Evolutionary conservation across 2,888 invertebrate species (phyloP).

Genomic region (Apamea anceps): DNA sequence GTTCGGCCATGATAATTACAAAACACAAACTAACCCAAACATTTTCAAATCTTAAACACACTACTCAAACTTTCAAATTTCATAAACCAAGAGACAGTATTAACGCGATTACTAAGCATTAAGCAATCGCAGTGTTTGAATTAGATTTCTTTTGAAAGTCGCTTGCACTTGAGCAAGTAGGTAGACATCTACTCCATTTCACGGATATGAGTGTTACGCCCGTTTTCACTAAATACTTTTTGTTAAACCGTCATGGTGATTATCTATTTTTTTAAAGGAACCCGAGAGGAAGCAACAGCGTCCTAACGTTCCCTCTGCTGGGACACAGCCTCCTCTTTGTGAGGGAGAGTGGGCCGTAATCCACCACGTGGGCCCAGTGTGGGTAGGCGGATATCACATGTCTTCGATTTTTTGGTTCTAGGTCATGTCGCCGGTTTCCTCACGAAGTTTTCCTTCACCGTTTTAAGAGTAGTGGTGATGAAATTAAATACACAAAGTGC

Average conservation of each 20-base stretch:
- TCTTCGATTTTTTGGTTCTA: too few species aligned
- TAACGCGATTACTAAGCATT: conserved; percentile 65
- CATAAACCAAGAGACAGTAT: conserved; percentile 44
- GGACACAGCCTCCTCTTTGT: too few species aligned
- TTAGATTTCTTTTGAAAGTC: conserved; percentile 71
- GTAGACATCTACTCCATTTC: conserved; percentile 25
- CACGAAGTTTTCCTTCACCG: too few species aligned
- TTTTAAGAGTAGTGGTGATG: too few species aligned
- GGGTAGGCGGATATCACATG: too few species aligned
- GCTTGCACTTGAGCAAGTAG: conserved; percentile 28
- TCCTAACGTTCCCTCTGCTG: background rate
- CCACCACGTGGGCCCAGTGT: too few species aligned
- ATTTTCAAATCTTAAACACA: background rate
- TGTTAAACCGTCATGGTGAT: background rate
- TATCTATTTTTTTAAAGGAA: background rate
- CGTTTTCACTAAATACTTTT: background rate
- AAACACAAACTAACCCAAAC: conserved; percentile 13
- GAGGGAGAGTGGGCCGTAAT: too few species aligned
- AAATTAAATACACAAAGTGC: too few species aligned
- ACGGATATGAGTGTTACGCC: conserved; percentile 31
- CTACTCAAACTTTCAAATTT: conserved; percentile 59
- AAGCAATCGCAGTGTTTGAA: conserved; percentile 58
- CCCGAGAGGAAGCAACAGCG: background rate
- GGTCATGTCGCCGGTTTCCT: too few species aligned
- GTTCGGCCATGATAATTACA: background rate